Conservation (phyloP, 53 echinoderm and acorn worm genomes). For the Echinarachnius parma region DNA sequence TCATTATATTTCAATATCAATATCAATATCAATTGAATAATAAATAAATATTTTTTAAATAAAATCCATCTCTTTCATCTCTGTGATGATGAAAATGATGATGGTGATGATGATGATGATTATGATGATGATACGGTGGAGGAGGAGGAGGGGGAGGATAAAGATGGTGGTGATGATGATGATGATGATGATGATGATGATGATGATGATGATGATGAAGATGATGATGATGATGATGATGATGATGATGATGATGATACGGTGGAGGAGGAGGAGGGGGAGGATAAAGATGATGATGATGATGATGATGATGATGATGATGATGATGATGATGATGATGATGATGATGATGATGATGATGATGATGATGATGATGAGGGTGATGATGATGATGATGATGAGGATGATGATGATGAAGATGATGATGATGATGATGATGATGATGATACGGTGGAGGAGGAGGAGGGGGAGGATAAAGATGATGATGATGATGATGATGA, state of each 20-base stretch:
- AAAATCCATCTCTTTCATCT: too few species aligned
- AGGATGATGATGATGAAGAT: not conserved
- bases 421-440: not conserved
- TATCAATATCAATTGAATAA: too few species aligned
- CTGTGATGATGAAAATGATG: not conserved
- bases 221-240: not conserved
- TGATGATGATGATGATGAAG: constrained; percentile 6
- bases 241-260: not conserved
- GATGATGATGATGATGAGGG: not conserved
- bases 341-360: not conserved
- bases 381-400: not conserved
- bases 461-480: not conserved
- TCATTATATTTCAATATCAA: too few species aligned
- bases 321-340: not conserved
- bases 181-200: constrained; percentile 12
- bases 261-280: not conserved
- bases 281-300: not conserved
- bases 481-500: not conserved
- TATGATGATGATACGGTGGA: not conserved
- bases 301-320: not conserved
- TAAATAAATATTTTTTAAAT: too few species aligned
- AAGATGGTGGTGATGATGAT: not conserved
- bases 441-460: constrained; percentile 1
- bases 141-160: constrained; percentile 6
- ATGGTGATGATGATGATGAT: constrained; percentile 1